Evolutionary conservation across 2,888 invertebrate species (phyloP), one percentile per base, ranked within the genome.

Genomic region (Byasa hedistus): DNA sequence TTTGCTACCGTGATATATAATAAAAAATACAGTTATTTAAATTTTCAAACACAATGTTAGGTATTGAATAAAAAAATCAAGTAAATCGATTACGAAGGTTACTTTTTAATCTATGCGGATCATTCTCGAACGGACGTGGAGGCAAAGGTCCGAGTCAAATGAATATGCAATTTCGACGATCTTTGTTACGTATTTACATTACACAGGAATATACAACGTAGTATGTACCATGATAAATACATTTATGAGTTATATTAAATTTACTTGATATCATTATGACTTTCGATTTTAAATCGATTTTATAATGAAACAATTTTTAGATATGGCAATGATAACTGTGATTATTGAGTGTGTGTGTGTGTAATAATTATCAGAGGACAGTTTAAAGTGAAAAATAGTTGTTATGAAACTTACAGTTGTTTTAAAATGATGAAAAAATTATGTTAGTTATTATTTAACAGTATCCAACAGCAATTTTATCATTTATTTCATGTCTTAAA

Each of bases 151-250:
- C 69, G 71, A 58, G 75, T 72, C 70, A 52, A 64, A 76, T 80
- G 70, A 76, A 79, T 80, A 79, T 78, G 68, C 63, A 80, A 66
- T 65, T 39, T 44, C 52, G 61, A 32, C 56, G 69, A 73, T 75
- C 74, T 75, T 75, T 76, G 74, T 75, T 75, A 76, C 74, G 73
- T 75, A 72, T 74, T 71, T 69, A 58, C 57, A 57, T 61, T 54
- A 65, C 32, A 61, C 51, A 57, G n/a, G 24, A 52, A 39, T 44
- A 52, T 57, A 36, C 36, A 48, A 55, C 54, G 24, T 48, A 27
- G 27, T 64, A 22, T 54, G 21, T 55, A 52, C 39, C 19, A 15
- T 10, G 21, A 54, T 44, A 39, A 48, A 64, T 36, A 24, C 24
- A 36, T 52, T 54, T n/a, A 57, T 15, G 21, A 15, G 39, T 39